phyloP scores from a whole-genome alignment of 1,140 invertebrate genomes.

The Mercenaria mercenaria region DNA sequence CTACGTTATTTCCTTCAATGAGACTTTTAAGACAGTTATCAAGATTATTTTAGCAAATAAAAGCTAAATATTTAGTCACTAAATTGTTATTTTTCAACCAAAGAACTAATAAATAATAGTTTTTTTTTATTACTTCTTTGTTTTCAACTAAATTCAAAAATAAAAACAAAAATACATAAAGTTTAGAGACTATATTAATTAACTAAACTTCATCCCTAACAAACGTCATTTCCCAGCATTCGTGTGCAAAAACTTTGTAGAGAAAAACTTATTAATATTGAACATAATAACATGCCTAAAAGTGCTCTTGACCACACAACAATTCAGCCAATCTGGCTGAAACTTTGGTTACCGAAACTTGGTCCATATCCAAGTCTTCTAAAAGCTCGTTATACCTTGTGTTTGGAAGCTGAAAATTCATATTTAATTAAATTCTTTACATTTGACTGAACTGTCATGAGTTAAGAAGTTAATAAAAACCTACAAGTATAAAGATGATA shows the following conservation, averaged over 20 bases:
- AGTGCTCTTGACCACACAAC: constrained; percentile 50
- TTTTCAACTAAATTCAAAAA: no score
- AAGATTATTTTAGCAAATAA: no score
- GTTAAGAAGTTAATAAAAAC: no score
- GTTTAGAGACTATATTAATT: background rate
- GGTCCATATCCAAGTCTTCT: constrained; percentile 40
- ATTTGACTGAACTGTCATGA: background rate
- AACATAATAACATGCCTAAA: constrained; percentile 56
- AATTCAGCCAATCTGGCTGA: constrained; percentile 27
- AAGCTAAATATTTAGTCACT: no score
- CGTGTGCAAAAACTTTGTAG: constrained; percentile 20
- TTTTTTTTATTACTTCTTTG: no score
- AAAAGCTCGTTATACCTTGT: constrained; percentile 52
- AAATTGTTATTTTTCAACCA: no score
- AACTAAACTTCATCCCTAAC: background rate
- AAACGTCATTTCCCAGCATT: constrained; percentile 1
- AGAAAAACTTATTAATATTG: constrained; percentile 27
- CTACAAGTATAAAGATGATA: no score
- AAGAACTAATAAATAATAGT: no score
- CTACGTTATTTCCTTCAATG: no score
- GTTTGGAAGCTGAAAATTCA: constrained; percentile 53
- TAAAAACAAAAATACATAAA: no score
- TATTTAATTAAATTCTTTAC: background rate
- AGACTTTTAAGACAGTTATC: no score
- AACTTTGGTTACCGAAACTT: constrained; percentile 55